Evolutionary conservation across 1,140 invertebrate species (phyloP).

Genomic region (Akabosia matsudoensis): DNA sequence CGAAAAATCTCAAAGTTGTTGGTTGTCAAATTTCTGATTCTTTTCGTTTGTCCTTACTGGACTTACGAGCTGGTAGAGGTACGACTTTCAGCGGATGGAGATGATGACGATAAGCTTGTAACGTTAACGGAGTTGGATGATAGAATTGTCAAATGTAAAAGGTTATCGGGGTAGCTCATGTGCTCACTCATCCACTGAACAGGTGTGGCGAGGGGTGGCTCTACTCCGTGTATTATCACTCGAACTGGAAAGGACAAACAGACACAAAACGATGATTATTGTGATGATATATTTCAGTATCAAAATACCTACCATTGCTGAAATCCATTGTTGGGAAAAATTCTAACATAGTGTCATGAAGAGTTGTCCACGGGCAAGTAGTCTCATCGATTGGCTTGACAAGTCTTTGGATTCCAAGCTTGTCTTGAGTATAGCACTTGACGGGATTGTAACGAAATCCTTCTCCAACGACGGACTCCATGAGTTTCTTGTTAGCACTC

Average conservation of each 20-base stretch:
- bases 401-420: constrained; percentile 63
- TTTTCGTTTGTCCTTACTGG: too few relatives aligned
- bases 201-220: constrained; percentile 82
- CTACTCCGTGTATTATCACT: constrained; percentile 84
- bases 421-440: constrained; percentile 66
- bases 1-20: too few relatives aligned
- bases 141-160: constrained; percentile 66
- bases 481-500: constrained; percentile 90
- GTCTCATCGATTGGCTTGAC: constrained; percentile 67
- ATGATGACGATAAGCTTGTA: not conserved
- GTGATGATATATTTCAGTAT: too few relatives aligned
- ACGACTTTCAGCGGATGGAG: not conserved
- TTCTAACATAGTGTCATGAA: constrained; percentile 38
- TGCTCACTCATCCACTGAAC: constrained; percentile 97
- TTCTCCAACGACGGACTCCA: constrained; percentile 75
- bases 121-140: constrained; percentile 49
- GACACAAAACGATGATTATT: too few relatives aligned
- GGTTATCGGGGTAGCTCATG: constrained; percentile 97
- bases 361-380: constrained; percentile 40
- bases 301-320: constrained; percentile 27
- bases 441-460: constrained; percentile 90
- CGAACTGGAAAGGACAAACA: constrained; percentile 61
- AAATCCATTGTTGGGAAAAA: constrained; percentile 29
- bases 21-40: too few relatives aligned
- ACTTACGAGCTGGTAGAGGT: not conserved